phyloP scores from a whole-genome alignment of 1,140 invertebrate genomes.

The Pygmarrhopalites habei region DNA sequence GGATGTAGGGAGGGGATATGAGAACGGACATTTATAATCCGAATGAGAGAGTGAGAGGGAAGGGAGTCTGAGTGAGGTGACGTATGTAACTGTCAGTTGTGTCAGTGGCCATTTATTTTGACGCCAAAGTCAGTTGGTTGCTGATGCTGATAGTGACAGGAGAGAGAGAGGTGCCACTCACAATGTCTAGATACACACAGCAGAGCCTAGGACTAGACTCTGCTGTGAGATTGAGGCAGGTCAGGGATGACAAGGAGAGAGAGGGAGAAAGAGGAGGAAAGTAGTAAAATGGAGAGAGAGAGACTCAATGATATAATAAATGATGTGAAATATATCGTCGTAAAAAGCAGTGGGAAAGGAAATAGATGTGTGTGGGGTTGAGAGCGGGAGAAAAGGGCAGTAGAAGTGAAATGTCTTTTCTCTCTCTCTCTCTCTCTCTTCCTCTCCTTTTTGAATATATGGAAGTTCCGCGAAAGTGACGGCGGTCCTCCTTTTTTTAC shows the following conservation, averaged over 20 bases:
- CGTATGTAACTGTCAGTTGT: constrained; percentile 23
- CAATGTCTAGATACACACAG: no score
- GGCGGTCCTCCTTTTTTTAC: no score
- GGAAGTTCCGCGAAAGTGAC: no score
- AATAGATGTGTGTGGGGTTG: constrained; percentile 5
- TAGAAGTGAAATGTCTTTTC: no score
- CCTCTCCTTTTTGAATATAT: no score
- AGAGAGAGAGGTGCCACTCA: constrained; percentile 2
- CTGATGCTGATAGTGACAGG: constrained; percentile 9
- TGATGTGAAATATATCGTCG: constrained; percentile 31
- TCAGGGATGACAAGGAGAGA: neutral
- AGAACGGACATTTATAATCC: constrained; percentile 5
- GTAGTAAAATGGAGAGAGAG: neutral
- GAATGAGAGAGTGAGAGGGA: neutral
- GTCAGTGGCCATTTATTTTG: constrained; percentile 23
- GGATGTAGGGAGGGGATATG: no score
- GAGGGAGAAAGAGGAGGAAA: no score
- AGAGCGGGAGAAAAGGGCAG: no score
- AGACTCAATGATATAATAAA: constrained; percentile 25
- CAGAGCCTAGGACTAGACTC: no score
- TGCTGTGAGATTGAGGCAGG: neutral
- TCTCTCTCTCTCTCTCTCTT: no score
- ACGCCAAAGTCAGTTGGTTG: neutral
- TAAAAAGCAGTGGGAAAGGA: constrained; percentile 22
- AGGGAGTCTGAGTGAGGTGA: neutral